Conservation (phyloP, 2,888 invertebrate species). For the Ophion ventricosus region DNA sequence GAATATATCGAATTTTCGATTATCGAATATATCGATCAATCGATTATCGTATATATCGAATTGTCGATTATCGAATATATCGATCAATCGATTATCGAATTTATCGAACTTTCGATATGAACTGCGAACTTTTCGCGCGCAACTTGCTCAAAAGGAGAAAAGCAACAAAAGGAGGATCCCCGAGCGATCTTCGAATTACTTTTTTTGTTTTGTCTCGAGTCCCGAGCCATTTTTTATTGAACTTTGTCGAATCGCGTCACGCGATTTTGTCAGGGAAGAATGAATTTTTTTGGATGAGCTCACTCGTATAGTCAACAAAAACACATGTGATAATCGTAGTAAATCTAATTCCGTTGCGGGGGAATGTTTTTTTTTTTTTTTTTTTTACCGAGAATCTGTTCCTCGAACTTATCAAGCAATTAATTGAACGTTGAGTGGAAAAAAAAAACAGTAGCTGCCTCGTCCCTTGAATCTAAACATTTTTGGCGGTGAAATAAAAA, state of each 20-base stretch:
- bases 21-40: neutral
- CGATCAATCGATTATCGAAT: neutral
- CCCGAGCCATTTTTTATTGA: neutral
- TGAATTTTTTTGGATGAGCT: neutral
- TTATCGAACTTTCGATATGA: neutral
- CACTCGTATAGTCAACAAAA: slow-evolving; percentile 5
- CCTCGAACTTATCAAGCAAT: neutral
- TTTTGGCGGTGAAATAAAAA: neutral
- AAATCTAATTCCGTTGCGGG: neutral
- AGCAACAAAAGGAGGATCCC: neutral
- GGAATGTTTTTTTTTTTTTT: neutral
- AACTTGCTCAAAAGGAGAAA: slow-evolving; percentile 9
- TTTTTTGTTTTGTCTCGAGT: neutral
- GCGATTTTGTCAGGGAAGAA: neutral
- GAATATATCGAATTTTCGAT: neutral
- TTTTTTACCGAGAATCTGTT: neutral
- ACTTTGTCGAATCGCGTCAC: neutral
- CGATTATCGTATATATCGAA: neutral
- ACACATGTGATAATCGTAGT: slow-evolving; percentile 9
- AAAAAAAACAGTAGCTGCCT: neutral
- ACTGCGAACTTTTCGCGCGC: neutral
- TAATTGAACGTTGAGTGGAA: too few species aligned
- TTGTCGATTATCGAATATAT: neutral
- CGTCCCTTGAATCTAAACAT: neutral
- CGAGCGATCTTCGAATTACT: neutral